Percentiles rank a stretch among this genome's conserved stretches.
phyloP scores from a whole-genome alignment of 2,797 vertebrate species.

The Sebastes oblongus region DNA sequence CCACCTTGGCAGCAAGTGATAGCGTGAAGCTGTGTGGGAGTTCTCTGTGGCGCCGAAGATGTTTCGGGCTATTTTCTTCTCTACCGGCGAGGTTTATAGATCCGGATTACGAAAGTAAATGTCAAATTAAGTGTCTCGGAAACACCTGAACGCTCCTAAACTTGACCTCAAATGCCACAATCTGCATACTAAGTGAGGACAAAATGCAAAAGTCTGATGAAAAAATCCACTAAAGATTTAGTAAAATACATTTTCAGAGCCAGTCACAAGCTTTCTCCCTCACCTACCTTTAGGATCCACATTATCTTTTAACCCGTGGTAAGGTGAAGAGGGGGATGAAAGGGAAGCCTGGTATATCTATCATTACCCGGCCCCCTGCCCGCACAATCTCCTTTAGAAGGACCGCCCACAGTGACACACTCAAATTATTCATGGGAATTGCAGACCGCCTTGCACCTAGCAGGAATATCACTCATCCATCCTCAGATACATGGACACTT shows the following conservation, averaged over 20 bases:
- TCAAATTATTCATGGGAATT: constrained; percentile 82
- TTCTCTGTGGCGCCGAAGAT: constrained; percentile 30
- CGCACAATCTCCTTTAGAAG: constrained; percentile 67
- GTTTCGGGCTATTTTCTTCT: constrained; percentile 46
- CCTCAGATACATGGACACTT: constrained; percentile 71
- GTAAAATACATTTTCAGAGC: not conserved
- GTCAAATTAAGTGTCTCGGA: constrained; percentile 8
- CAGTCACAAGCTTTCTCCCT: not conserved
- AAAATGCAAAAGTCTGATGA: not conserved
- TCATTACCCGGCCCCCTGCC: constrained; percentile 70
- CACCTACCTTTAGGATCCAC: constrained; percentile 24
- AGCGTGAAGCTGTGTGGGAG: constrained; percentile 62
- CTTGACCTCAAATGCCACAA: not conserved
- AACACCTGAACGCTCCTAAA: not conserved
- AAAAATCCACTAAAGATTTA: not conserved
- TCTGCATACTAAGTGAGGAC: constrained; percentile 1
- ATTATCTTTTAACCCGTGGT: constrained; percentile 49
- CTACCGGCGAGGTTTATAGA: not conserved
- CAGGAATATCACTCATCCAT: constrained; percentile 75
- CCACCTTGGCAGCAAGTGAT: constrained; percentile 61
- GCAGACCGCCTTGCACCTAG: constrained; percentile 66
- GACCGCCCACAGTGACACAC: constrained; percentile 65
- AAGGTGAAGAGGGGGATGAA: constrained; percentile 50
- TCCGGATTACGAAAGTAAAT: constrained; percentile 19
- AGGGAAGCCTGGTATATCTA: constrained; percentile 68